Percentiles rank a stretch among this genome's conserved stretches.
phyloP scores from a whole-genome alignment of 2,888 invertebrate species.

The Zootermopsis nevadensis region DNA sequence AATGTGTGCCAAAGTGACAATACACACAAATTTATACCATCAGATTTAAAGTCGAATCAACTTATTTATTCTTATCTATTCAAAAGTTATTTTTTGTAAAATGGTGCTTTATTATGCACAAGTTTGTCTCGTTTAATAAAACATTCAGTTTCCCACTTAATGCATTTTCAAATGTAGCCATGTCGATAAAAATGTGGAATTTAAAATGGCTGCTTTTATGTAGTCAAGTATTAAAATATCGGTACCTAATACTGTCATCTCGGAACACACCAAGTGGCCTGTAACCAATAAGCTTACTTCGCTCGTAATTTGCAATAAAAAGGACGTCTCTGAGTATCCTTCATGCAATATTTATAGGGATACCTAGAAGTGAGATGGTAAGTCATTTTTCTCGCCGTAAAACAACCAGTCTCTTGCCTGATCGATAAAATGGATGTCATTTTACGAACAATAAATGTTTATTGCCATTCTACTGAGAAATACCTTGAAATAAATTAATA shows the following conservation, averaged over 20 bases:
- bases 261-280: background rate
- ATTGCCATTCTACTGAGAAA: background rate
- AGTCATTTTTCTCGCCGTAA: conserved; percentile 6
- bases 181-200: background rate
- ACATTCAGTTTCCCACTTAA: background rate
- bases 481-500: conserved; percentile 6
- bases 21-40: too few relatives aligned
- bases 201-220: background rate
- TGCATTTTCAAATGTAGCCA: background rate
- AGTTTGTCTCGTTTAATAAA: too few relatives aligned
- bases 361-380: background rate
- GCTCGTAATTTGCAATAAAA: background rate
- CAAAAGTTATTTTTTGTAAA: too few relatives aligned
- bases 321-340: background rate
- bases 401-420: background rate
- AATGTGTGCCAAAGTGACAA: too few relatives aligned
- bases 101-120: too few relatives aligned
- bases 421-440: background rate
- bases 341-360: background rate
- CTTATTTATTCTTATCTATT: too few relatives aligned
- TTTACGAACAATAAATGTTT: conserved; percentile 22
- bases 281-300: conserved; percentile 5
- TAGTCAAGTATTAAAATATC: background rate
- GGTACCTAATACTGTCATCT: background rate
- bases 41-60: too few relatives aligned